phyloP scores from a whole-genome alignment of 2,888 invertebrate species.

The Coelopa pilipes region DNA sequence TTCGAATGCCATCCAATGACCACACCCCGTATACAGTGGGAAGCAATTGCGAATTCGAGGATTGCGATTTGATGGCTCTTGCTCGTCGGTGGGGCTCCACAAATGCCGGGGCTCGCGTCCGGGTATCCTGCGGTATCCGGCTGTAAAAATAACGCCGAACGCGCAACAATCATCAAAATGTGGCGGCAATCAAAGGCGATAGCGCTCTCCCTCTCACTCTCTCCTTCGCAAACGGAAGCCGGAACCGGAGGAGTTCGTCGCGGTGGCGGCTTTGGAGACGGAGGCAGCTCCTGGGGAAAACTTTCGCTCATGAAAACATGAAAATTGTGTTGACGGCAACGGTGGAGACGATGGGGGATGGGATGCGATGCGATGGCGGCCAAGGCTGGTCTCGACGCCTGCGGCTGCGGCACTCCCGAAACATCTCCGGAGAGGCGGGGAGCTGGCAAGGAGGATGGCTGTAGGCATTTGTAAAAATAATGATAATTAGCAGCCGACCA shows the following conservation, averaged over 20 bases:
- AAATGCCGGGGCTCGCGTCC: no score
- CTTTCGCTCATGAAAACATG: slow-evolving; percentile 42
- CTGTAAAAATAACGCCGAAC: slow-evolving; percentile 57
- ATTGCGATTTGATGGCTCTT: no score
- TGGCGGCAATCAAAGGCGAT: slow-evolving; percentile 36
- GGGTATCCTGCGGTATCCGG: slow-evolving; percentile 11
- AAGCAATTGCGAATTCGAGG: no score
- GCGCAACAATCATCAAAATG: slow-evolving; percentile 43
- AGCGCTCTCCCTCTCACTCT: no score
- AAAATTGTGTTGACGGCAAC: slow-evolving; percentile 61
- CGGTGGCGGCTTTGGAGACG: not conserved
- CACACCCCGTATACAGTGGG: no score
- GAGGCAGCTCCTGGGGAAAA: not conserved
- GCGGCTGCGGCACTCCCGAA: no score
- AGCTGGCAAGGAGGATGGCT: slow-evolving; percentile 43
- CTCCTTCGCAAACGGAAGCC: no score
- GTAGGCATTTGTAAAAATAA: slow-evolving; percentile 58
- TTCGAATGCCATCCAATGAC: slow-evolving; percentile 49
- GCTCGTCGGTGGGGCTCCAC: no score
- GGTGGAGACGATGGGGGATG: slow-evolving; percentile 35
- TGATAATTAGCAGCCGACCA: slow-evolving; percentile 57
- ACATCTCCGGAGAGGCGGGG: no score
- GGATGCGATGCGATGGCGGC: no score
- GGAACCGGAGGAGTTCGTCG: no score
- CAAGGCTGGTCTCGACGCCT: no score